Percentiles rank a stretch among this genome's conserved stretches.
These are phyloP conservation scores for Torymus texanus DNA, from an alignment of 2,888 invertebrate species.

Conservation along the genomic window DNA sequence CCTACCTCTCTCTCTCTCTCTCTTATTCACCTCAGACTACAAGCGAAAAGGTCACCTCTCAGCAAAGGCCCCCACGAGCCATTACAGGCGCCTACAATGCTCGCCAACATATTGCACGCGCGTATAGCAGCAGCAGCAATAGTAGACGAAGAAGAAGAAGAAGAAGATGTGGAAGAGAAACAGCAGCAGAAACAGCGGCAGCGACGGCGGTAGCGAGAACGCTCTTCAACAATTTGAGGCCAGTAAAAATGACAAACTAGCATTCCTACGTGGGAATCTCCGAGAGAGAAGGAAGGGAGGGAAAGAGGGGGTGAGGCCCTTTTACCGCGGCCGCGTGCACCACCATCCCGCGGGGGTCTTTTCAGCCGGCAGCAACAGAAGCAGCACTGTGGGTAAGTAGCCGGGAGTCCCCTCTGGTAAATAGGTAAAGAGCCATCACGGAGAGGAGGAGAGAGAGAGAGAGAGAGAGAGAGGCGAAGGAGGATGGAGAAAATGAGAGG, in stretches of 20 bases:
- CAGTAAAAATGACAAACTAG: constrained; percentile 60
- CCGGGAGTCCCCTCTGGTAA: constrained; percentile 63
- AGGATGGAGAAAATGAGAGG: constrained; percentile 17
- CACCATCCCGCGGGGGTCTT: constrained; percentile 9
- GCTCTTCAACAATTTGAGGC: constrained; percentile 14
- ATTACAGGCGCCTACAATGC: constrained; percentile 38
- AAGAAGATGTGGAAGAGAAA: neutral
- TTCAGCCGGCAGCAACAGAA: constrained; percentile 11
- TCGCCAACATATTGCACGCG: neutral
- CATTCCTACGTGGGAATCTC: constrained; percentile 71
- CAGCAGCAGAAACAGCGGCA: too few species aligned
- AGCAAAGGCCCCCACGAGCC: neutral
- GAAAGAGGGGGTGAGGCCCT: constrained; percentile 57
- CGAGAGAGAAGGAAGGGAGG: constrained; percentile 56
- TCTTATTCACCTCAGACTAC: neutral
- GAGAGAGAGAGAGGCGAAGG: constrained; percentile 18
- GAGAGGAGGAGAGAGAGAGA: constrained; percentile 32
- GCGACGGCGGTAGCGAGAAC: neutral
- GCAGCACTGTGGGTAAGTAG: constrained; percentile 62
- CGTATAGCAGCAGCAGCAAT: too few species aligned
- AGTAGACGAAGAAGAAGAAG: too few species aligned
- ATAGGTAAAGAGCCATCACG: constrained; percentile 67
- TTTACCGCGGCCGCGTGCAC: constrained; percentile 54
- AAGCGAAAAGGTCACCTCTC: constrained; percentile 19
- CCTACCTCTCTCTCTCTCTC: constrained; percentile 19